Evolutionary conservation across 2,888 invertebrate species (phyloP), one percentile per base, ranked within the genome.

Genomic region (Schrankia costaestrigalis): DNA sequence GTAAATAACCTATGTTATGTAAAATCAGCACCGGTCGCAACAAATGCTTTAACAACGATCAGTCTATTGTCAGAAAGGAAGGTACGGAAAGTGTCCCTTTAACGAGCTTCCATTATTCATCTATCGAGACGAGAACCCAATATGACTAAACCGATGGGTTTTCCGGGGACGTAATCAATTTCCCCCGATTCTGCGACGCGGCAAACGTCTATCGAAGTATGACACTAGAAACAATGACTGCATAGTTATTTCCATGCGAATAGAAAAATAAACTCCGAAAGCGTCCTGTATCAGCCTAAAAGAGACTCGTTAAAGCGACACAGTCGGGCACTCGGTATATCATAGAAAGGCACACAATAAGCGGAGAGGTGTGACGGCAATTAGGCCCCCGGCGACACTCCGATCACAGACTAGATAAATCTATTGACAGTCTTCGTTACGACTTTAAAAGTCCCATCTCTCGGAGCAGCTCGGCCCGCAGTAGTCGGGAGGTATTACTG

Each of bases 21-120:
- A 82, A 84, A 86, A 85, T 76, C 78, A 87, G 87, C 87, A 87
- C 87, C 87, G 84, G 82, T 85, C 64, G 85, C 84, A 85, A 85
- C 84, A 76, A 81, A 85, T 80, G 85, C 83, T 80, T 75, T 64
- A 87, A 85, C 81, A 85, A 85, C 83, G 62, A 83, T 87, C 86
- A 87, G 86, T 87, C 86, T 87, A 87, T 86, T 86, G 86, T 85
- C 78, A 80, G 74, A 84, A 83, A 84, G 82, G 85, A 85, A 83
- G 81, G 83, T 82, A 76, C 67, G 66, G 43, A 50, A 63, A 60
- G 67, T 54, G 70, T 62, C 69, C 61, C 71, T 52, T 59, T 61
- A 63, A 72, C 79, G 72, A 78, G 75, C 61, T 70, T 67, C 71
- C 44, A 59, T 75, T 72, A 71, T 67, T 73, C 69, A 72, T 51